Evolutionary conservation across 2,113 vertebrate species (phyloP).

Genomic region (Malurus cyaneus): DNA sequence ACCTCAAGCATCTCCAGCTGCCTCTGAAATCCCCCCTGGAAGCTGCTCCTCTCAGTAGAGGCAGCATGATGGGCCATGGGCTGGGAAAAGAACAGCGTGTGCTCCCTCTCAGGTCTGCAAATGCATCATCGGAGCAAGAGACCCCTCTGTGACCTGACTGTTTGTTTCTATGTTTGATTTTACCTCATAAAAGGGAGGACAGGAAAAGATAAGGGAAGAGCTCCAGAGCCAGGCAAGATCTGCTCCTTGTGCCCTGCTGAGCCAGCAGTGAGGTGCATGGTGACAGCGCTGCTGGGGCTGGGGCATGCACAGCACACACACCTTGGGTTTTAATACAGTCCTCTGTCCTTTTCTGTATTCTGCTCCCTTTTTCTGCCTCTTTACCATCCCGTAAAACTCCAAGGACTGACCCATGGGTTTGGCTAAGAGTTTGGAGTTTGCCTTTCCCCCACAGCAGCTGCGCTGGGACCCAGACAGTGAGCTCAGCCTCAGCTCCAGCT

Average conservation of each 20-base stretch:
- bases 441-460: not conserved
- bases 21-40: not conserved
- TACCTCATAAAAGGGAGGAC: not conserved
- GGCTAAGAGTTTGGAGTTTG: not conserved
- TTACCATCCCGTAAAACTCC: not conserved
- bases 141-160: not conserved
- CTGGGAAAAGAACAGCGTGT: not conserved
- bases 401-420: not conserved
- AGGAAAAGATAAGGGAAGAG: not conserved
- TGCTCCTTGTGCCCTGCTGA: not conserved
- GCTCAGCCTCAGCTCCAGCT: not conserved
- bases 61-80: not conserved
- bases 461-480: not conserved
- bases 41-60: not conserved
- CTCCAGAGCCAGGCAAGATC: not conserved
- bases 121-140: not conserved
- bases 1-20: not conserved
- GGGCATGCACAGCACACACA: not conserved
- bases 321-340: not conserved
- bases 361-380: not conserved
- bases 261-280: not conserved
- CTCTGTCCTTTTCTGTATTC: not conserved
- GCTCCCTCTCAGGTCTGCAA: not conserved
- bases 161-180: not conserved
- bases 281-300: rapidly evolving